Base-by-base conservation (phyloP, 2,888 invertebrate genomes). In the Conchocele bisecta region DNA sequence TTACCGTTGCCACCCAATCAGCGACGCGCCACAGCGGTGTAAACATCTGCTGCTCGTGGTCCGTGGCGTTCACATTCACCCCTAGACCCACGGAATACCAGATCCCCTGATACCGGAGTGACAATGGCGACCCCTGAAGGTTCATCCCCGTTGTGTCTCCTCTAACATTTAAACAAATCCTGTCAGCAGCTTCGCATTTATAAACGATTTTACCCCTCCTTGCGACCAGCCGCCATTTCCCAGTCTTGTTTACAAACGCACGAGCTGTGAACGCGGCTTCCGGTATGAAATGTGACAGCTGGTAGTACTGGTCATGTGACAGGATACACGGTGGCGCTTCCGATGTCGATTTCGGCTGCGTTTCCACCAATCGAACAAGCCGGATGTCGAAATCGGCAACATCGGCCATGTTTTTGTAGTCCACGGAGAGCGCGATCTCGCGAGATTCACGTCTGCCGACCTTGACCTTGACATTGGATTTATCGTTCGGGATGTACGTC, bases 71-170 rank as follows among this genome's bases (percentile, higher is more conserved):
- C 1, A 28, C 28, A 7, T 61, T 53, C 9, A 46, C 41, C 0
- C 82, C 82, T 13, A 83, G n/a, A 7, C 82, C 82, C 3, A 76
- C 79, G 15, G 79, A 46, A 56, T 78, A 70, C 69, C 76, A 75
- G 20, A 79, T 48, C 22, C 77, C 77, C 37, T 75, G 74, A 44
- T 78, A 71, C 3, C 78, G 64, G 9, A 83, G 44, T n/a, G 74
- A 81, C 20, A 83, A 46, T 1, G 82, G 82, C 7, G 81, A 79
- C 9, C 82, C 82, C 33, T 77, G 61, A 4, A 77, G 41, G 50
- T 74, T 48, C 37, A 69, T 50, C 22, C 60, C 51, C 17, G 65
- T 50, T 15, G 65, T 50, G 17, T 28, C 56, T 3, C 56, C 56
- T 44, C 68, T 79, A 11, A 79, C 37, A 54, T 65, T 70, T 9